These are phyloP conservation scores for Rhinichthys osculus DNA, from an alignment of 2,797 vertebrate species.

Conservation along the genomic window DNA sequence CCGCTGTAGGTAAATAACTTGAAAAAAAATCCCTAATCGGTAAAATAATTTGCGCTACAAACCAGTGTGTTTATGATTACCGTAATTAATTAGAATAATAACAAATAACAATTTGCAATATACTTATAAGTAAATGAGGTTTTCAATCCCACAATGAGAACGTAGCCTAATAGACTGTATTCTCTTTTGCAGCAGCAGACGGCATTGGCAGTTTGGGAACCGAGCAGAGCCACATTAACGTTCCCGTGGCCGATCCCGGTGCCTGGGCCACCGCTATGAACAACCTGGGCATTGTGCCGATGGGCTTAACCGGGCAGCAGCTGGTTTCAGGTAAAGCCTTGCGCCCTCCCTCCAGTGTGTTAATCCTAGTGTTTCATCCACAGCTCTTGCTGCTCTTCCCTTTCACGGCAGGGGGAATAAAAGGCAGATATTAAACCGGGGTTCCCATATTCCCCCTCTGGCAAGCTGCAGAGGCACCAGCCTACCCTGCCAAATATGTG, in stretches of 20 bases:
- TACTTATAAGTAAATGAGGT: background rate
- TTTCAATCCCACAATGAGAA: background rate
- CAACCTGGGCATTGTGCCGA: constrained; percentile 92
- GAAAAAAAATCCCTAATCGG: no score
- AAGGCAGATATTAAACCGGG: constrained; percentile 36
- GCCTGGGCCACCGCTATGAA: constrained; percentile 96
- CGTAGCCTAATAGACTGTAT: background rate
- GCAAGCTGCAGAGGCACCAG: constrained; percentile 25
- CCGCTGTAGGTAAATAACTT: no score
- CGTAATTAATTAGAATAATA: no score
- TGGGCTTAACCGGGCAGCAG: constrained; percentile 89
- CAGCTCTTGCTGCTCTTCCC: background rate
- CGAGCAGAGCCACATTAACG: constrained; percentile 86
- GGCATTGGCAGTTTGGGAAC: constrained; percentile 85
- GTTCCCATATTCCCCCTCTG: constrained; percentile 38
- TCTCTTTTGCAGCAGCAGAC: constrained; percentile 81
- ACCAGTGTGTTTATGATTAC: no score
- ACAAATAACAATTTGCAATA: no score
- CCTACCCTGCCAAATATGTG: constrained; percentile 55
- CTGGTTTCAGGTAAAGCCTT: constrained; percentile 88
- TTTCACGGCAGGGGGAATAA: constrained; percentile 8
- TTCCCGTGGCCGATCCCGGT: constrained; percentile 86
- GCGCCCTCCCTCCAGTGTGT: constrained; percentile 5
- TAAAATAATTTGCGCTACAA: no score
- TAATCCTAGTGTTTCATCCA: constrained; percentile 13